Conservation (phyloP, 2,113 vertebrate species). For the Thalassarche chlororhynchos region DNA sequence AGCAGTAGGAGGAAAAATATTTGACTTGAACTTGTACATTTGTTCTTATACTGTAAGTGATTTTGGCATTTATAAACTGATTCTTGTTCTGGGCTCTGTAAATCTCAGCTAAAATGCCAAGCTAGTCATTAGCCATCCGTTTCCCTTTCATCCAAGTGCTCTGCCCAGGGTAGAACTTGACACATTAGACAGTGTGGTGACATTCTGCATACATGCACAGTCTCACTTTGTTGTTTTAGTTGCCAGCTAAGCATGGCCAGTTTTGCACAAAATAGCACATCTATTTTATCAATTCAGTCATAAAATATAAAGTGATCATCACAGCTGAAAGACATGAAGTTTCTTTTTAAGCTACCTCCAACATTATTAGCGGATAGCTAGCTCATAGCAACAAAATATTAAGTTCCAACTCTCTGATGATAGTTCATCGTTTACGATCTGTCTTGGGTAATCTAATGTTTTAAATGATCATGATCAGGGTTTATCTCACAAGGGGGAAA, state of each 20-base stretch:
- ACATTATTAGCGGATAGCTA: not conserved
- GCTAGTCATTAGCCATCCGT: constrained; percentile 16
- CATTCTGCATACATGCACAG: not conserved
- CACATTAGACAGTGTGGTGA: not conserved
- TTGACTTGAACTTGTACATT: not conserved
- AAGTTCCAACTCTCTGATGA: not conserved
- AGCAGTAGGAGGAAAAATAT: not conserved
- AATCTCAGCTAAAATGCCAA: constrained; percentile 51
- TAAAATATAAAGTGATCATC: not conserved
- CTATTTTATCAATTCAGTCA: not conserved
- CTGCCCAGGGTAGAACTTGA: not conserved
- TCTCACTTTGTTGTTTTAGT: constrained; percentile 2
- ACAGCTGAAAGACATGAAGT: not conserved
- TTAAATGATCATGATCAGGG: not conserved
- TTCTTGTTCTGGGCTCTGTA: constrained; percentile 34
- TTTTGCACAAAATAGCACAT: not conserved
- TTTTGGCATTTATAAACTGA: constrained; percentile 34
- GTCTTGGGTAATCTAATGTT: not conserved
- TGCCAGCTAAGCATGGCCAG: not conserved
- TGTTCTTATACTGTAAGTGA: not conserved
- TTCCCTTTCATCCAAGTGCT: constrained; percentile 30
- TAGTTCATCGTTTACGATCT: not conserved
- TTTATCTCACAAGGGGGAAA: not conserved
- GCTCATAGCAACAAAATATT: not conserved
- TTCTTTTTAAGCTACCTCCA: not conserved